Evolutionary conservation across 2,797 vertebrate species (phyloP), one percentile per base, ranked within the genome.

Genomic region (Acanthopagrus latus): DNA sequence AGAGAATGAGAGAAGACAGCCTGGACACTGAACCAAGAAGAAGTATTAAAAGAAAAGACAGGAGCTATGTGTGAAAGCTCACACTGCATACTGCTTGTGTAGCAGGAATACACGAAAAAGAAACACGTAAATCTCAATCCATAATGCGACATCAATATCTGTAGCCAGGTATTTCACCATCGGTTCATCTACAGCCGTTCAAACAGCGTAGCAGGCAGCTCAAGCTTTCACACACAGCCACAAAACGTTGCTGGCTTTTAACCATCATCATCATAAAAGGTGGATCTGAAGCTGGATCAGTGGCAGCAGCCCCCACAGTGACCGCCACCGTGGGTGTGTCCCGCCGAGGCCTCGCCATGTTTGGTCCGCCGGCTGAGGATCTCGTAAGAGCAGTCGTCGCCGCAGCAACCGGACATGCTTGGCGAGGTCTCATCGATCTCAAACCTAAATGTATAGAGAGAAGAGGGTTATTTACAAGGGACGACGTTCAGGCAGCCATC

Each of bases 281-380:
- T 1, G 33, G 1, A 20, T 44, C 55, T 0, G 11, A 8, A 21
- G 41, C 78, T 17, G 1, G 58, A 65, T 96, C 95, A 98, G 89
- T 97, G 97, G 93, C 97, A 98, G 94, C 97, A 98, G 90, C 97
- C 96, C 6, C 96, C 97, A 16, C 97, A 98, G 92, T 96, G 97
- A 21, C 95, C 94, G 1, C 96, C 96, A 0, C 94, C 88, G 18
- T 97, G 97, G 67, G 95, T 93, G 65, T 97, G 97, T 66, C 96
- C 96, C 8, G 94, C 92, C 3, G 93, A 94, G 14, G 92, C 93
- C 85, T 97, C 97, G 63, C 97, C 97, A 21, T 96, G 97, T 82
- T 97, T 96, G 86, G 97, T 99, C 88, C 96, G 95, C 75, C 97
- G 95, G 92, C 97, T 98, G 85, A 98, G 95, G 89, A 99, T 98